A percentile compares a stretch with the other conserved stretches of the same genome.
Conservation (phyloP, 2,797 vertebrate genomes). For the Karalla daura region DNA sequence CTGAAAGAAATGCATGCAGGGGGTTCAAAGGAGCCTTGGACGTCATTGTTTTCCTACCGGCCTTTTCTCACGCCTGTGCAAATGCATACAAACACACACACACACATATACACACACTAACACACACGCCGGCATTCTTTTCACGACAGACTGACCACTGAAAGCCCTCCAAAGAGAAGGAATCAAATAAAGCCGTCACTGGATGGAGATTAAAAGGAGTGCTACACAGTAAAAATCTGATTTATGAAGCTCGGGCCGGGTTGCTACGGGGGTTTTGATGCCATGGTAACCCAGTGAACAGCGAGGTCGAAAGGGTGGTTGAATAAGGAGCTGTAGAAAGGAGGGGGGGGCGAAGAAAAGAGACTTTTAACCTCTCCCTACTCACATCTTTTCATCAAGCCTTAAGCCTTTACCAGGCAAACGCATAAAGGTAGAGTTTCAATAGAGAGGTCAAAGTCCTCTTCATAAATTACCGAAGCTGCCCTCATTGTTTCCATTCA, state of each 20-base stretch:
- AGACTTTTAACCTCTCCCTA: slow-evolving; percentile 78
- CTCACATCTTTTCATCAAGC: slow-evolving; percentile 71
- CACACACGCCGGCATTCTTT: slow-evolving; percentile 48
- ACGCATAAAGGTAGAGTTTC: slow-evolving; percentile 60
- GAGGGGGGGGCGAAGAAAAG: slow-evolving; percentile 53
- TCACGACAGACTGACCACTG: slow-evolving; percentile 63
- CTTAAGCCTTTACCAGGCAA: slow-evolving; percentile 42
- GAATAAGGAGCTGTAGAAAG: slow-evolving; percentile 59
- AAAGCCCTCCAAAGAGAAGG: slow-evolving; percentile 67
- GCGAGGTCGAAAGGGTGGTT: slow-evolving; percentile 62
- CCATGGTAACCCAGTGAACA: slow-evolving; percentile 79
- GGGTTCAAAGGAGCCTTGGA: slow-evolving; percentile 35
- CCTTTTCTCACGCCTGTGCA: slow-evolving; percentile 59
- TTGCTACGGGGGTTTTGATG: slow-evolving; percentile 68
- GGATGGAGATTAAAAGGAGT: slow-evolving; percentile 78
- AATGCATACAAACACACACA: slow-evolving; percentile 22
- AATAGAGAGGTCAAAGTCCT: slow-evolving; percentile 70
- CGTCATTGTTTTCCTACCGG: slow-evolving; percentile 51
- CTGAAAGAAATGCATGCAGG: slow-evolving; percentile 26
- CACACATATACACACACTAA: slow-evolving; percentile 22
- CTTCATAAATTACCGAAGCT: slow-evolving; percentile 64
- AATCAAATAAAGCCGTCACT: slow-evolving; percentile 77
- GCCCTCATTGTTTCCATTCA: slow-evolving; percentile 40
- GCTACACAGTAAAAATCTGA: slow-evolving; percentile 73
- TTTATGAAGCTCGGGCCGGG: slow-evolving; percentile 71